Base-by-base conservation (phyloP, 2,797 vertebrate genomes). In the Phoebastria nigripes region DNA sequence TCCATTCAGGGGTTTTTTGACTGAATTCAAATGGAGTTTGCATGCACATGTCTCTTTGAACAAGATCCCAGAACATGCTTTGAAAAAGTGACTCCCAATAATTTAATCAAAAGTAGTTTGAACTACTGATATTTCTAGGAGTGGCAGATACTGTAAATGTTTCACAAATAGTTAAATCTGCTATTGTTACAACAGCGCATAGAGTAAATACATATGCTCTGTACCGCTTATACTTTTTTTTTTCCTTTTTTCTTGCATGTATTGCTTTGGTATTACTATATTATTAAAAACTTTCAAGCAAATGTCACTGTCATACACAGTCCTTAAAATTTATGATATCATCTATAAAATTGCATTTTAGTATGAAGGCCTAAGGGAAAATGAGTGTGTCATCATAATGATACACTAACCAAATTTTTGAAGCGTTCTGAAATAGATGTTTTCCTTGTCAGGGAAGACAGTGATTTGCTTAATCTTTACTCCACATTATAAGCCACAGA, bases 391-490 rank as follows among this genome's bases (percentile, higher is more conserved):
- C 87, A 93, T 97, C 96, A 62, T 88, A 86, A 89, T 97, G 88
- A 95, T 93, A 97, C 73, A 81, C 66, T 91, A 96, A 89, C 73
- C 62, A 94, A 93, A 96, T 87, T 89, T 94, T 55, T 94, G 94
- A 91, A 96, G 95, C 24, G 35, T 95, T 97, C 93, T 96, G 93
- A 97, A 97, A 94, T 97, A 94, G 39, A 94, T 87, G 90, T 90
- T 98, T 93, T 97, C 59, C 70, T 89, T 96, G 88, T 96, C 95
- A 96, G 81, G 94, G 83, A 97, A 83, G 92, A 96, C 41, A 86
- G 82, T 87, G 94, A 98, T 97, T 97, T 97, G 90, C 88, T 96
- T 96, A 95, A 96, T 95, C 96, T 96, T 96, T 69, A 14, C 78
- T 96, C 81, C 90, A 71, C 80, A 83, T 93, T 96, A 92, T 92